A percentile compares a stretch with the other conserved stretches of the same genome.
phyloP scores from a whole-genome alignment of 2,797 vertebrate genomes.

The Coilia nasus region DNA sequence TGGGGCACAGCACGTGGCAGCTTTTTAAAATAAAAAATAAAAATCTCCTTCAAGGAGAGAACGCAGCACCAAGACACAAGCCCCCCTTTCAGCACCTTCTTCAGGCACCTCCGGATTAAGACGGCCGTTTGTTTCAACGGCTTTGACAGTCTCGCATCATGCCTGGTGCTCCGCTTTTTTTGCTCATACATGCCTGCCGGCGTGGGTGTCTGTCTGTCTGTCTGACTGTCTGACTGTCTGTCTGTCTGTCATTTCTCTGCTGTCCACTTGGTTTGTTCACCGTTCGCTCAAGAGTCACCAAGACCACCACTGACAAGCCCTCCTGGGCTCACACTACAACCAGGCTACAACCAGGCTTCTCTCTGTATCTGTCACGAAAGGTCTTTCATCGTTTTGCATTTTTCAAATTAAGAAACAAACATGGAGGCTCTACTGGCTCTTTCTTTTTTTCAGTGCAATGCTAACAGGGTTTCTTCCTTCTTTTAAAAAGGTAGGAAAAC shows the following conservation, averaged over 20 bases:
- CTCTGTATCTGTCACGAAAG: conserved; percentile 1
- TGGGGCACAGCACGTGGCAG: conserved; percentile 51
- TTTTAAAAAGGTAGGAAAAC: conserved; percentile 5
- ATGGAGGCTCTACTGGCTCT: neutral
- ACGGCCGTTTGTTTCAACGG: conserved; percentile 70
- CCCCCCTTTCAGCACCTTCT: conserved; percentile 48
- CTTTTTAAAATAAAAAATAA: conserved; percentile 50
- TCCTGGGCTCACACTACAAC: conserved; percentile 45
- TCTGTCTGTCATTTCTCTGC: conserved; percentile 66
- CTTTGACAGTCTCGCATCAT: conserved; percentile 73
- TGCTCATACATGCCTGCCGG: conserved; percentile 61
- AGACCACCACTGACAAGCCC: conserved; percentile 14
- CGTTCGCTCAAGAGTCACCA: conserved; percentile 52
- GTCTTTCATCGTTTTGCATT: neutral
- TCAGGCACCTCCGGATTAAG: conserved; percentile 68
- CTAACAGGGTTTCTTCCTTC: neutral
- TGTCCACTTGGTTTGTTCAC: conserved; percentile 46
- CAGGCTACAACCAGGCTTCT: conserved; percentile 42
- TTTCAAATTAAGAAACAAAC: neutral
- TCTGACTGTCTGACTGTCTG: conserved; percentile 42
- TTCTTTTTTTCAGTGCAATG: neutral
- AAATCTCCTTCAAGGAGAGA: neutral
- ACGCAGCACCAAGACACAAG: conserved; percentile 33
- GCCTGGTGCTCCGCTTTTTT: conserved; percentile 65
- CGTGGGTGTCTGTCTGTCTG: conserved; percentile 21